phyloP scores from a whole-genome alignment of 2,113 vertebrate genomes.

The Rhombomys opimus region DNA sequence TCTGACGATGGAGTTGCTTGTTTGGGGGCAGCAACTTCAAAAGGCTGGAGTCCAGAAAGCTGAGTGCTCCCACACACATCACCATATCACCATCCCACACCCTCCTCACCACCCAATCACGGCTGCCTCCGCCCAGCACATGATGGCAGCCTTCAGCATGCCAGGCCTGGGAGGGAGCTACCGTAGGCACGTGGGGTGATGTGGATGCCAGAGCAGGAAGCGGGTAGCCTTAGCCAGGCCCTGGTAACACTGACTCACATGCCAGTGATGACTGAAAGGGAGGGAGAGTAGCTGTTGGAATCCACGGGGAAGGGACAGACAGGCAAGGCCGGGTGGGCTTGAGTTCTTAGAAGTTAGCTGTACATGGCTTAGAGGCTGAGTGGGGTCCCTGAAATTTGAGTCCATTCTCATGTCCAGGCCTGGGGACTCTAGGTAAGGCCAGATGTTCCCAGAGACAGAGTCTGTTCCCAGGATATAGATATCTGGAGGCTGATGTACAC shows the following conservation, averaged over 20 bases:
- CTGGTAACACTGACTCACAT: background rate
- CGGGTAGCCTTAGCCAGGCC: background rate
- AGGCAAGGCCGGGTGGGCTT: background rate
- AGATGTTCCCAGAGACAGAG: background rate
- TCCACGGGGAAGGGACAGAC: background rate
- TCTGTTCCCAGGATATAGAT: background rate
- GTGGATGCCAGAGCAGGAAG: background rate
- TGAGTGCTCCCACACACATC: background rate
- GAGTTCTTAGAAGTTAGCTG: background rate
- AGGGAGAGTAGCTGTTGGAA: background rate
- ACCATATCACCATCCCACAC: background rate
- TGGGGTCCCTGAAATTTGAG: background rate
- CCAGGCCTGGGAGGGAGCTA: rapidly evolving
- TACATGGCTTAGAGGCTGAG: background rate
- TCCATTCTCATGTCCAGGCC: too few species aligned
- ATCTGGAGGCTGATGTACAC: too few species aligned
- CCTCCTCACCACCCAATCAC: background rate
- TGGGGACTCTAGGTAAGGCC: rapidly evolving
- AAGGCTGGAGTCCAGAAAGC: background rate
- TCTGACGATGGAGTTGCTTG: background rate
- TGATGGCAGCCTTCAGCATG: background rate
- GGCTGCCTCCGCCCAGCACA: background rate
- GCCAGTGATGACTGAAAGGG: rapidly evolving
- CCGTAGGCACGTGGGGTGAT: background rate
- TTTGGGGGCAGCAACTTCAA: background rate